phyloP scores from a whole-genome alignment of 2,113 vertebrate genomes.

The Pseudopodoces humilis region DNA sequence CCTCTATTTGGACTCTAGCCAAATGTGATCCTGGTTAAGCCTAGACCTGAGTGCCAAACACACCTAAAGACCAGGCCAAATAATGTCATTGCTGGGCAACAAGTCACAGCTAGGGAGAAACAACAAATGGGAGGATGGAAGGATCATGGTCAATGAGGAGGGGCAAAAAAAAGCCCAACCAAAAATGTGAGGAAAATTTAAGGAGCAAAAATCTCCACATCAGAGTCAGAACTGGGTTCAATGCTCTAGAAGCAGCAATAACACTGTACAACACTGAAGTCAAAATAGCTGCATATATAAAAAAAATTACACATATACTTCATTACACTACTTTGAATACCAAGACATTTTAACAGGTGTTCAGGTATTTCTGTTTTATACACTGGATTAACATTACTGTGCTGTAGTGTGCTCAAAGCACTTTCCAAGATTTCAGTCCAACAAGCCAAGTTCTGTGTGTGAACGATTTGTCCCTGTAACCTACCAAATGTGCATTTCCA shows the following conservation, averaged over 20 bases:
- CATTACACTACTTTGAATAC: neutral
- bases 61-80: neutral
- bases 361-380: conserved; percentile 16
- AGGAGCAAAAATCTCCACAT: neutral
- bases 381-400: neutral
- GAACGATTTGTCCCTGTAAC: neutral
- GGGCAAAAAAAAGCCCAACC: neutral
- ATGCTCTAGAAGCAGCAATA: neutral
- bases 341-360: conserved; percentile 2
- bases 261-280: accelerated
- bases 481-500: neutral
- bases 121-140: neutral
- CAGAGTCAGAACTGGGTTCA: neutral
- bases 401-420: neutral
- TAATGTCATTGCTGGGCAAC: neutral
- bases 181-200: neutral
- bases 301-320: neutral
- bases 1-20: neutral
- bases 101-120: neutral
- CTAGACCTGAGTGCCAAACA: neutral
- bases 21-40: neutral
- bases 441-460: conserved; percentile 1
- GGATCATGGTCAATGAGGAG: neutral
- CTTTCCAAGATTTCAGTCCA: conserved; percentile 16
- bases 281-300: neutral